Evolutionary conservation across 2,888 invertebrate species (phyloP).

Genomic region (Scotopteryx bipunctaria): DNA sequence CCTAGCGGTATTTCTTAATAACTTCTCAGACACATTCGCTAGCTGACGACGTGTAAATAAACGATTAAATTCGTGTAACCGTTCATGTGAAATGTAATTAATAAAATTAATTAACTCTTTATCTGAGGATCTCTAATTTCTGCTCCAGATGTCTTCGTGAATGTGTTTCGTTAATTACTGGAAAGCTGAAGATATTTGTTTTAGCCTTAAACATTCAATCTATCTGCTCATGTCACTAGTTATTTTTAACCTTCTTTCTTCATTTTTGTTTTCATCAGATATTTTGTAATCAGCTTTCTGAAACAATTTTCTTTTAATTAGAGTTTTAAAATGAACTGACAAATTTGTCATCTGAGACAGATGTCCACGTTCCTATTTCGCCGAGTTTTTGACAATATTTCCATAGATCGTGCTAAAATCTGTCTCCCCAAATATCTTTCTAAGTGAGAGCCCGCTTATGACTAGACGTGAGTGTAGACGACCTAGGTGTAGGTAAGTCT

Average conservation of each 20-base stretch:
- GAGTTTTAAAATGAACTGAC: too few relatives aligned
- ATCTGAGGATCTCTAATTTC: slow-evolving; percentile 6
- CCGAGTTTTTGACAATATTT: slow-evolving; percentile 10
- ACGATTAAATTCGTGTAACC: background rate
- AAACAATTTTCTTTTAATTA: too few relatives aligned
- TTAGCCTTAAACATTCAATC: too few relatives aligned
- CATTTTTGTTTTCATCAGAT: too few relatives aligned
- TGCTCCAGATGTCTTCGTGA: slow-evolving; percentile 5
- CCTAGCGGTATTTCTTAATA: too few relatives aligned
- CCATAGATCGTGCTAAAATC: slow-evolving; percentile 21
- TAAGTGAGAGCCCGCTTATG: slow-evolving; percentile 16
- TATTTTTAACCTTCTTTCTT: too few relatives aligned
- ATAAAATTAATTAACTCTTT: slow-evolving; percentile 7
- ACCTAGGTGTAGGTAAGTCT: slow-evolving; percentile 18
- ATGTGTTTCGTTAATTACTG: slow-evolving; percentile 2
- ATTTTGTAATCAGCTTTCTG: too few relatives aligned
- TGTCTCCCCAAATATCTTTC: slow-evolving; percentile 6
- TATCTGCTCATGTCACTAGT: too few relatives aligned
- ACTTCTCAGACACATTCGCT: too few relatives aligned
- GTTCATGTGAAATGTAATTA: slow-evolving; percentile 1
- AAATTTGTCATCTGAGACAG: background rate
- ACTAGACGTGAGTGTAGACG: slow-evolving; percentile 8
- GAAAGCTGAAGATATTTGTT: background rate
- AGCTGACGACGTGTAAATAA: too few relatives aligned
- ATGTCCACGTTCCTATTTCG: background rate